Conservation (phyloP, 2,113 vertebrate species). For the Saimiri boliviensis region DNA sequence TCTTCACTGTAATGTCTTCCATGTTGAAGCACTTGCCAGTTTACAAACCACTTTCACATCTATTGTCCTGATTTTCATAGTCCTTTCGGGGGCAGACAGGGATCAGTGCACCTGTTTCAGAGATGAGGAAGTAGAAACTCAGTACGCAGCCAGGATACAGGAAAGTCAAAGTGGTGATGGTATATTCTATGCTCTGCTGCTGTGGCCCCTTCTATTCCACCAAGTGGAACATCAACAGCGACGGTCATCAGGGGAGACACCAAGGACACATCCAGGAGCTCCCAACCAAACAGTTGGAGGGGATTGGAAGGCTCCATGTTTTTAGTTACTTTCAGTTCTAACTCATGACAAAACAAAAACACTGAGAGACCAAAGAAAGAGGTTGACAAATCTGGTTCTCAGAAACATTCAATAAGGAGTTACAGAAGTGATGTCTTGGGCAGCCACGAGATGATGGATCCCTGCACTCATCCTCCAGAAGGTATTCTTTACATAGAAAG, state of each 20-base stretch:
- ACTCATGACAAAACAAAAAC: background rate
- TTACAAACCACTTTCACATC: background rate
- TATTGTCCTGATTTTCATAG: background rate
- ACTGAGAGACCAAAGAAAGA: background rate
- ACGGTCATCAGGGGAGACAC: background rate
- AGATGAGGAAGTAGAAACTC: background rate
- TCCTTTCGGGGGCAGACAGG: background rate
- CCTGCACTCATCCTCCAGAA: background rate
- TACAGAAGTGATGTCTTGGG: background rate
- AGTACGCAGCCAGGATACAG: background rate
- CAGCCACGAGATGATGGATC: background rate
- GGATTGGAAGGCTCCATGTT: background rate
- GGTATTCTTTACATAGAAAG: background rate
- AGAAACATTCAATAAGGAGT: background rate
- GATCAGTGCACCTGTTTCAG: no score
- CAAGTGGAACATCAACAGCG: background rate
- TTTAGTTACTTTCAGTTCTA: background rate
- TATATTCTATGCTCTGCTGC: background rate
- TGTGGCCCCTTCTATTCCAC: background rate
- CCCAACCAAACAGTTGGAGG: background rate
- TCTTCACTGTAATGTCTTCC: background rate
- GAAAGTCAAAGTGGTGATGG: background rate
- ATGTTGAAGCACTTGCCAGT: background rate
- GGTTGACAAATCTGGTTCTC: background rate
- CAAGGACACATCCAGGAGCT: background rate